These are phyloP conservation scores for Progne subis DNA, from an alignment of 2,113 vertebrate genomes.

Conservation along the genomic window DNA sequence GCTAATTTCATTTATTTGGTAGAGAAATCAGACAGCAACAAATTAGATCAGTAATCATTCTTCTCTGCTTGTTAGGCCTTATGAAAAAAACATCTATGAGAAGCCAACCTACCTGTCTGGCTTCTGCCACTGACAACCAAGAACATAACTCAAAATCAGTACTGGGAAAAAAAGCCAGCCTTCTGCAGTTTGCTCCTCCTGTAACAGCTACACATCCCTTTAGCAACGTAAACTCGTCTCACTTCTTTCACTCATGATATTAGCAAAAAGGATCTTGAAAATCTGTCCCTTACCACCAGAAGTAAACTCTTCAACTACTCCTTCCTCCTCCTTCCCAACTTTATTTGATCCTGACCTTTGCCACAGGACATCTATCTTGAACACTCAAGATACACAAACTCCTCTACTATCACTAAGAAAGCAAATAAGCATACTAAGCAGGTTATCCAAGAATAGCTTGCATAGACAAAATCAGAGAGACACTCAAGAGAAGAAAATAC, in stretches of 20 bases:
- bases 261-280: not conserved
- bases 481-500: not conserved
- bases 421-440: not conserved
- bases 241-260: not conserved
- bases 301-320: not conserved
- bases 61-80: not conserved
- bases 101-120: not conserved
- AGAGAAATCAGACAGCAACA: slow-evolving; percentile 13
- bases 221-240: not conserved
- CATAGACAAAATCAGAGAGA: not conserved
- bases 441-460: not conserved
- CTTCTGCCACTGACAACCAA: not conserved
- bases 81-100: not conserved
- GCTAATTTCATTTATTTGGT: not conserved
- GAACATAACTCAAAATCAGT: not conserved
- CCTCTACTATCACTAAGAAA: not conserved
- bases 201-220: not conserved
- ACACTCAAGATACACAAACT: not conserved
- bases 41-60: not conserved
- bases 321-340: not conserved
- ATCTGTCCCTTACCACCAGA: not conserved
- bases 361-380: not conserved
- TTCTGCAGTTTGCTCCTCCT: not conserved
- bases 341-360: not conserved
- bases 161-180: not conserved